Evolutionary conservation across 2,797 vertebrate genomes (phyloP).

Genomic region (Arctocebus calabarensis): DNA sequence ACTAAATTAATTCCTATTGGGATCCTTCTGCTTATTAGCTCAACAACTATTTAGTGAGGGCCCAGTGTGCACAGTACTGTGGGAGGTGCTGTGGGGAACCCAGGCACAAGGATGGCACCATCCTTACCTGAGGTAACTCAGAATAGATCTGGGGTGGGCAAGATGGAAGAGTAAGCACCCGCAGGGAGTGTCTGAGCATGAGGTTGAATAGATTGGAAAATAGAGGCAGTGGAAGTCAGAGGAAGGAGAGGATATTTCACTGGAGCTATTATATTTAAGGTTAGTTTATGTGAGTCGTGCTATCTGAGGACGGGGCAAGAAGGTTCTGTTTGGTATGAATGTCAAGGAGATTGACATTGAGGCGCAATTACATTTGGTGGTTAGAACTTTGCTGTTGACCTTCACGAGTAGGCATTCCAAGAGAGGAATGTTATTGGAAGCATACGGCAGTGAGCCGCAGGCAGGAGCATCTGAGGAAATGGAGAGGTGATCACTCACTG

Average conservation of each 20-base stretch:
- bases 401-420: neutral
- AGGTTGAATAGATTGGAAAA: neutral
- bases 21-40: neutral
- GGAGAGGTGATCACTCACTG: neutral
- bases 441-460: neutral
- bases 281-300: neutral
- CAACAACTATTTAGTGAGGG: neutral
- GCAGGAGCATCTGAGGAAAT: neutral
- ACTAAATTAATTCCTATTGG: neutral
- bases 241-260: neutral
- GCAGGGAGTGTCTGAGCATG: neutral
- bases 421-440: neutral
- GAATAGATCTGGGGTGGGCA: neutral
- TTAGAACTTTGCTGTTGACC: neutral
- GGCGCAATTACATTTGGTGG: neutral
- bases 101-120: neutral
- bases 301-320: neutral
- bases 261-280: neutral
- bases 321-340: neutral
- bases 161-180: neutral
- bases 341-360: slow-evolving; percentile 39
- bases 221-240: neutral
- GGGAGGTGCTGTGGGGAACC: neutral
- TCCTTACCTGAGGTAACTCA: neutral
- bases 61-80: neutral